Base-by-base conservation (phyloP, 2,888 invertebrate species). In the Nyleta sp. region DNA sequence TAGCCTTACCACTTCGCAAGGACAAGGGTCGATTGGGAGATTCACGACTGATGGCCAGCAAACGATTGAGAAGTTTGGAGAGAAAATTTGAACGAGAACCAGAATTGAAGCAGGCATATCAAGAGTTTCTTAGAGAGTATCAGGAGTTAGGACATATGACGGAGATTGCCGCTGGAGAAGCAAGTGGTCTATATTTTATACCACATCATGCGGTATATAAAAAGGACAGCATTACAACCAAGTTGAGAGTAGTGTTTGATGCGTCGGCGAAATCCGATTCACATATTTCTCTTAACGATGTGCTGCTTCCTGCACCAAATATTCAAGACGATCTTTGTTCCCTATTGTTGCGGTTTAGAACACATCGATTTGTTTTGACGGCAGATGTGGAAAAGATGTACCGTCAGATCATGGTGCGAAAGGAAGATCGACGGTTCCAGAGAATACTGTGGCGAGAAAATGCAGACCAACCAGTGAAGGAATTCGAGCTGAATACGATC, bases 331-430 rank as follows among this genome's bases (percentile, higher is more conserved):
- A 83, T 42, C 40, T 85, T 0, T 60, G 81, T 35, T 50, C 75
- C 0, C 64, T 84, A 0, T 20, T 87, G 6, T 0, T 84, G 6
- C 74, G 83, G 5, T 85, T 85, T 60, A 48, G 85, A 10, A 59
- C 55, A 6, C 80, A 83, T 44, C 22, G 20, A 3, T 55, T 84
- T 15, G 84, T 81, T 1, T 24, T 86, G 6, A 80, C 76, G 5
- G 81, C 80, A 0, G 85, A 85, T 40, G 74, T 85, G n/a, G 80
- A 68, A 20, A 85, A 86, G 71, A 86, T 85, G 82, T 86, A 80
- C 44, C 78, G 81, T 8, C 83, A 82, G 33, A 73, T 85, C 2
- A 4, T 18, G 1, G 38, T 84, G 0, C 17, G 70, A 24, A 48
- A 68, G 2, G 62, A 68, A 2, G 74, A 85, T 50, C 28, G 72